A percentile compares a stretch with the other conserved stretches of the same genome.
phyloP scores from a whole-genome alignment of 1,140 invertebrate species.

The Manduca sexta region DNA sequence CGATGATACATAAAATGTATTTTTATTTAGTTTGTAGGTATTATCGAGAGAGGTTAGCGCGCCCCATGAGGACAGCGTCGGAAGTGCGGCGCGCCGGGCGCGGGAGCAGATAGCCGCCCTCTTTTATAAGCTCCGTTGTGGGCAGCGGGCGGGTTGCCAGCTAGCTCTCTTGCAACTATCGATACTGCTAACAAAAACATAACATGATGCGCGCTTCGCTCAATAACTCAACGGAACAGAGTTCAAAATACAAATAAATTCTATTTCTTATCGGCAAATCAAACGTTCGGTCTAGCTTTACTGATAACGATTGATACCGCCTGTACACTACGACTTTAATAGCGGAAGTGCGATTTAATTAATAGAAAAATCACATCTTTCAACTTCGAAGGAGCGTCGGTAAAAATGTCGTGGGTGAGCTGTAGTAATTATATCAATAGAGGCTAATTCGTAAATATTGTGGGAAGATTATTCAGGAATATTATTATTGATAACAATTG shows the following conservation, averaged over 20 bases:
- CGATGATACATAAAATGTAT: constrained; percentile 54
- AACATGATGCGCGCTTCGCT: neutral
- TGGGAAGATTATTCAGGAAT: no score
- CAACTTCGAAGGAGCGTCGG: no score
- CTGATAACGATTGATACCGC: constrained; percentile 37
- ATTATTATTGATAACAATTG: no score
- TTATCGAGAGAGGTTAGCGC: constrained; percentile 63
- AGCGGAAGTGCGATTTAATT: no score
- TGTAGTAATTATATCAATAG: no score
- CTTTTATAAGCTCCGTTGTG: constrained; percentile 69
- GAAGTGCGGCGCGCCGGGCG: constrained; percentile 60
- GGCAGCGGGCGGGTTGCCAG: constrained; percentile 57
- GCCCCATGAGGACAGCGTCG: constrained; percentile 64
- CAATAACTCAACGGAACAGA: constrained; percentile 23
- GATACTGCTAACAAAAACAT: constrained; percentile 11
- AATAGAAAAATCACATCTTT: no score
- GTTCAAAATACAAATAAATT: constrained; percentile 21
- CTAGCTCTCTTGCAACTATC: constrained; percentile 28
- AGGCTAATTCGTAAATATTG: no score
- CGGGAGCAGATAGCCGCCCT: constrained; percentile 49
- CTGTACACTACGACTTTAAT: neutral
- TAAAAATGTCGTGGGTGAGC: no score
- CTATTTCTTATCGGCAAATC: constrained; percentile 11
- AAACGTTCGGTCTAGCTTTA: constrained; percentile 18
- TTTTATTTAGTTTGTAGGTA: constrained; percentile 40